A percentile compares a stretch with the other conserved stretches of the same genome.
Evolutionary conservation across 1,140 invertebrate species (phyloP).

Genomic region (Odontomachus brunneus): DNA sequence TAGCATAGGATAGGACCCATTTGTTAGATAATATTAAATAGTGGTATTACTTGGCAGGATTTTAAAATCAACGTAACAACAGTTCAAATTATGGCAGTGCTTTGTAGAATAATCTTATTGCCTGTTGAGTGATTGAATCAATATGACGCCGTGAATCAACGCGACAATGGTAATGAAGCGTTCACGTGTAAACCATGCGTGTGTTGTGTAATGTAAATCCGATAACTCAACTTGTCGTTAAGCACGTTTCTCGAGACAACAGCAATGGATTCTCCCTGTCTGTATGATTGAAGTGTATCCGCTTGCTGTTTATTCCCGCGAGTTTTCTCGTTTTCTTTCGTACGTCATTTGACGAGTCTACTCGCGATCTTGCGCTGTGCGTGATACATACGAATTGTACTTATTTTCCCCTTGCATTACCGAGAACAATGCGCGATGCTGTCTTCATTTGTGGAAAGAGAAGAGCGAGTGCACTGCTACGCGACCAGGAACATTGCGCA

Average conservation of each 20-base stretch:
- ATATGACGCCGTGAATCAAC: slow-evolving; percentile 64
- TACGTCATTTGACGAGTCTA: not conserved
- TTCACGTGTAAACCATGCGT: not conserved
- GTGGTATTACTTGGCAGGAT: slow-evolving; percentile 69
- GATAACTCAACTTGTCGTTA: slow-evolving; percentile 32
- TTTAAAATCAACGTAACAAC: slow-evolving; percentile 78
- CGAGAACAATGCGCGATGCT: slow-evolving; percentile 4
- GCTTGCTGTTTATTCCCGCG: not conserved
- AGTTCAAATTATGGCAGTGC: slow-evolving; percentile 83
- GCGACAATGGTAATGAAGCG: slow-evolving; percentile 53
- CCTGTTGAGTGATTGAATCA: slow-evolving; percentile 74
- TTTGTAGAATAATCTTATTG: slow-evolving; percentile 83
- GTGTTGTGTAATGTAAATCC: not conserved
- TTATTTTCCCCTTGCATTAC: not conserved
- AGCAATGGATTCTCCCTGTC: not conserved
- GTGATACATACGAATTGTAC: not conserved
- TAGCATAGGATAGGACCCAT: slow-evolving; percentile 30
- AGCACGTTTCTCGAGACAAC: slow-evolving; percentile 8
- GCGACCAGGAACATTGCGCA: not conserved
- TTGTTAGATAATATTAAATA: slow-evolving; percentile 55
- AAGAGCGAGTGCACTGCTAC: slow-evolving; percentile 36
- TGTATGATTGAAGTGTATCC: slow-evolving; percentile 12
- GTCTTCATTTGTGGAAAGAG: slow-evolving; percentile 28
- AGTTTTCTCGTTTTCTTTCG: not conserved
- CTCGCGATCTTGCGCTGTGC: not conserved